Conservation (phyloP, 2,797 vertebrate genomes). For the Cuculus canorus region DNA sequence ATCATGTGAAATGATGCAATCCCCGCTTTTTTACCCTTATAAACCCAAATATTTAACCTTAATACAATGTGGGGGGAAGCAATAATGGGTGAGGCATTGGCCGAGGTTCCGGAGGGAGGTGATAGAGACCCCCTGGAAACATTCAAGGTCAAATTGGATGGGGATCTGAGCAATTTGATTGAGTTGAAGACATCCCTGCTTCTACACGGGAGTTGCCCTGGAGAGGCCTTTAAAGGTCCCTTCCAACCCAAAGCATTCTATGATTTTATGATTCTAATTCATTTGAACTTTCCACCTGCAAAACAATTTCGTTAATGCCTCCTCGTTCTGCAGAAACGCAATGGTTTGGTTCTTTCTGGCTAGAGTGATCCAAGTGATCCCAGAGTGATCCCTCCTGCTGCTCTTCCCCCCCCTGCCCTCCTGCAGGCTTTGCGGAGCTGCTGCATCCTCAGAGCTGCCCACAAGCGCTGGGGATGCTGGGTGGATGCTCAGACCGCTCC, state of each 20-base stretch:
- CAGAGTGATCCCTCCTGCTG: background rate
- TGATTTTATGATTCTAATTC: background rate
- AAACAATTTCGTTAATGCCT: accelerated
- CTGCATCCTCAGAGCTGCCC: background rate
- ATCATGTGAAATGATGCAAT: background rate
- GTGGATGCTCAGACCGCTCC: background rate
- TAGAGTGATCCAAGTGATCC: too few species aligned
- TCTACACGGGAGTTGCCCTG: too few species aligned
- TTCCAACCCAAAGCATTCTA: too few species aligned
- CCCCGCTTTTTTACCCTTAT: background rate
- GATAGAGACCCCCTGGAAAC: too few species aligned
- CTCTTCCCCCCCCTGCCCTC: accelerated
- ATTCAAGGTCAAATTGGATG: too few species aligned
- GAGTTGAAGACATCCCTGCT: too few species aligned
- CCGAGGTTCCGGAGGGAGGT: too few species aligned
- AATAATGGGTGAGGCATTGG: too few species aligned
- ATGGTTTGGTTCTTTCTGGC: too few species aligned
- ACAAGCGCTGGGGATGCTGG: accelerated
- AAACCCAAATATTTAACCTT: background rate
- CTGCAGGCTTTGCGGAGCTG: background rate
- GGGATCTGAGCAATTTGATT: too few species aligned
- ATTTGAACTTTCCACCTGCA: background rate
- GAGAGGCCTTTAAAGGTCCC: too few species aligned
- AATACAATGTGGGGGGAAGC: accelerated
- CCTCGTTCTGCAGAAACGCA: background rate